Base-by-base conservation (phyloP, 1,140 invertebrate genomes). In the Rhopalosiphum maidis region DNA sequence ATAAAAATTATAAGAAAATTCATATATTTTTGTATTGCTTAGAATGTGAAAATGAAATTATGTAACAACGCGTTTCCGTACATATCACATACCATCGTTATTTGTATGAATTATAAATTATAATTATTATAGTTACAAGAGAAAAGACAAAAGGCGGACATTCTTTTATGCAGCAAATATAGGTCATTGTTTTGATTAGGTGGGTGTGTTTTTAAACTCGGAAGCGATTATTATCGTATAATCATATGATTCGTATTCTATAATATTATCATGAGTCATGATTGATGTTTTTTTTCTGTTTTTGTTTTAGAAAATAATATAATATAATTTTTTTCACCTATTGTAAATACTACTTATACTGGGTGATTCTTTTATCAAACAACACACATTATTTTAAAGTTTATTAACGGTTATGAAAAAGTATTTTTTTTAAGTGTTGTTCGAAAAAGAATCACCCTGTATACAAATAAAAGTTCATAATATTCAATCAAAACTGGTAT, bases 171-270 rank as follows among this genome's bases (percentile, higher is more conserved):
- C 30, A 3, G 30, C 30, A 11, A 68, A 68, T 68, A n/a, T 68
- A 68, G 60, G 60, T 68, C 60, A 3, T 68, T 68, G 60, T 68
- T 68, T 68, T 68, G 60, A 68, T 68, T 68, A 30, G 60, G 60
- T 68, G 60, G 60, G 60, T 68, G 60, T 68, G 60, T 68, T 68
- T 11, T 68, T 68, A 68, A 68, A 68, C 60, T 68, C 60, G 60
- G 60, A 68, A 68, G 60, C 30, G 60, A 68, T 68, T 68, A 68
- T 68, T 68, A 68, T 68, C 60, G 60, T 68, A 68, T 68, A 68
- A 68, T 68, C 60, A n/a, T 30, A 68, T n/a, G 60, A 68, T 68
- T 30, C 60, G 60, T 68, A 68, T 68, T 68, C 60, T 68, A 68
- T 30, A 68, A n/a, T 68, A 68, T 68, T 68, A 68, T 68, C 30